Evolutionary conservation across 2,113 vertebrate genomes (phyloP).

Genomic region (Heterotis niloticus): DNA sequence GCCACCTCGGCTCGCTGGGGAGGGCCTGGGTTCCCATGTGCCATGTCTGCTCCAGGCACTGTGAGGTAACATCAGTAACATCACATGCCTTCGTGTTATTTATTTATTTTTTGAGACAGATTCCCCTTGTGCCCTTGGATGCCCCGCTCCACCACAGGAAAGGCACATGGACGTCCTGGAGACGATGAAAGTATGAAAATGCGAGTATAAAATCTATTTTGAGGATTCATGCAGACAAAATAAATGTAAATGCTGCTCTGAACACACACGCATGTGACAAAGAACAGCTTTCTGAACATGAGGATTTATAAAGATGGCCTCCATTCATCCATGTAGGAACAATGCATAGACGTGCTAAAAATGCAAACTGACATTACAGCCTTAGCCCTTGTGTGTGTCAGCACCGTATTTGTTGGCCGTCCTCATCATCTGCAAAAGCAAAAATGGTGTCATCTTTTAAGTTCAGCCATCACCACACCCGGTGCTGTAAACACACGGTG

Average conservation of each 20-base stretch:
- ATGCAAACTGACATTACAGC: no score
- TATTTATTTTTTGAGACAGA: constrained; percentile 49
- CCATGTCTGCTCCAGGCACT: constrained; percentile 60
- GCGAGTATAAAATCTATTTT: background rate
- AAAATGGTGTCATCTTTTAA: background rate
- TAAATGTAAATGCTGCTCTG: background rate
- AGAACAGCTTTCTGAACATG: background rate
- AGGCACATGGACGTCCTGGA: background rate
- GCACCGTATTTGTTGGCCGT: background rate
- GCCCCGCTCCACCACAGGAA: constrained; percentile 22
- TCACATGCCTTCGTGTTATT: constrained; percentile 57
- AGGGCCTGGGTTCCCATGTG: constrained; percentile 50
- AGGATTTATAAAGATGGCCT: background rate
- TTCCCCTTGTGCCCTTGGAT: constrained; percentile 26
- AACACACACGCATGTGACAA: background rate
- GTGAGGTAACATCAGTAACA: constrained; percentile 68
- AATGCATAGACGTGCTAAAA: background rate
- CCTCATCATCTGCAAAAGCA: no score
- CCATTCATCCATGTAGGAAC: background rate
- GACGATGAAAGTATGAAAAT: background rate
- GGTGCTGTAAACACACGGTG: background rate
- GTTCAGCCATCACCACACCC: background rate
- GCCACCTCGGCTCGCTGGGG: constrained; percentile 6
- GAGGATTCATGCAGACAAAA: constrained; percentile 1
- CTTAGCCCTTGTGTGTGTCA: background rate